These are phyloP conservation scores for Ptychodera flava DNA, from an alignment of 35 echinoderm and acorn worm genomes.

Conservation along the genomic window DNA sequence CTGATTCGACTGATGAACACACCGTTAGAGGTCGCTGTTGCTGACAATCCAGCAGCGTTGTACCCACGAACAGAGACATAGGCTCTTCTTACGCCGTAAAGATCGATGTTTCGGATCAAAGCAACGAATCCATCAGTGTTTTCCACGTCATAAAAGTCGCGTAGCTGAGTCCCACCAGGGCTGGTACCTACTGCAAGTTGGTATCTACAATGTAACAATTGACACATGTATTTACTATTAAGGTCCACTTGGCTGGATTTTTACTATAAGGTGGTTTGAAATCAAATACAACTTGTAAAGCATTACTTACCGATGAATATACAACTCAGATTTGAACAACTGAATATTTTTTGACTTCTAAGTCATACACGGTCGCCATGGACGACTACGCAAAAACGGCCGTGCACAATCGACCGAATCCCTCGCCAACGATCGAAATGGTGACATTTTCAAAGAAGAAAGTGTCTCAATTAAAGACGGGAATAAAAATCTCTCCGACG, in stretches of 20 bases:
- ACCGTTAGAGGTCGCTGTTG: conserved; percentile 24
- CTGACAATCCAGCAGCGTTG: conserved; percentile 28
- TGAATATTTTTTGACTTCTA: too few species aligned
- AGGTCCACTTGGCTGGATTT: too few species aligned
- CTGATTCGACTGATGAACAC: conserved; percentile 17
- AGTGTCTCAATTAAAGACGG: too few species aligned
- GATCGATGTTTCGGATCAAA: conserved; percentile 8
- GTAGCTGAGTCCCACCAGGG: conserved; percentile 14
- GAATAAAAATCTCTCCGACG: too few species aligned
- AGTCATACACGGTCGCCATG: too few species aligned
- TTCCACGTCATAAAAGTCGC: conserved; percentile 4
- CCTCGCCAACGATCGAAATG: too few species aligned
- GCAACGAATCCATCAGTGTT: background rate
- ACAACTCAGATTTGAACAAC: too few species aligned
- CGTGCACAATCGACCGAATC: too few species aligned
- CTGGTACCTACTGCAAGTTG: conserved; percentile 21
- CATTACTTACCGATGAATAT: background rate
- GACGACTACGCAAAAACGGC: too few species aligned
- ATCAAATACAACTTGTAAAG: background rate
- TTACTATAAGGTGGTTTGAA: background rate
- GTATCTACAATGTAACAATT: conserved; percentile 3
- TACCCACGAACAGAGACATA: conserved; percentile 23
- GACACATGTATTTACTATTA: background rate
- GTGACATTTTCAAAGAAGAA: too few species aligned
- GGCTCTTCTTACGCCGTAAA: too few species aligned